Evolutionary conservation across 2,888 invertebrate species (phyloP).

Genomic region (Altica lythri): DNA sequence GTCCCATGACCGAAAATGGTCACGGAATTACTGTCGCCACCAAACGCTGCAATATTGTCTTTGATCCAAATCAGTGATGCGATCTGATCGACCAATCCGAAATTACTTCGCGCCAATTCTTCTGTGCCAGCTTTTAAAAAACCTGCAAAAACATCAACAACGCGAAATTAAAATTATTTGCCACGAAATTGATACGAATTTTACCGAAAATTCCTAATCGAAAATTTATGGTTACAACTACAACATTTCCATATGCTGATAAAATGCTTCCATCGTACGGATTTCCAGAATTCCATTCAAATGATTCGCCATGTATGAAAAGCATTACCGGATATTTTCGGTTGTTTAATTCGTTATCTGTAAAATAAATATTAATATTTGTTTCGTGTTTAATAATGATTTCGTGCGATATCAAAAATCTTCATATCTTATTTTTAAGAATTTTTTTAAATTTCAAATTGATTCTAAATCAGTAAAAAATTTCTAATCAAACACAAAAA

Average conservation of each 20-base stretch:
- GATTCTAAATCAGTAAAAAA: no score
- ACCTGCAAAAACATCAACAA: conserved; percentile 19
- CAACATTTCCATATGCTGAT: conserved; percentile 87
- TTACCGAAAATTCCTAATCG: conserved; percentile 82
- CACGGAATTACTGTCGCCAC: conserved; percentile 85
- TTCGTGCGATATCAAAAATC: no score
- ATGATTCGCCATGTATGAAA: conserved; percentile 93
- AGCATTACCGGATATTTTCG: conserved; percentile 83
- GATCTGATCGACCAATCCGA: conserved; percentile 91
- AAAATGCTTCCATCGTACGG: conserved; percentile 94
- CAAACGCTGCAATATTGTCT: conserved; percentile 89
- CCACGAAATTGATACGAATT: conserved; percentile 39
- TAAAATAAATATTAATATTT: conserved; percentile 20
- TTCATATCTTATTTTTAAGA: neutral
- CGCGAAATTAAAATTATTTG: no score
- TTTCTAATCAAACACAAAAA: no score
- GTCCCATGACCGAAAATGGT: conserved; percentile 95
- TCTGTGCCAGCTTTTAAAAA: conserved; percentile 65
- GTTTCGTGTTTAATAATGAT: neutral
- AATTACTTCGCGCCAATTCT: conserved; percentile 81
- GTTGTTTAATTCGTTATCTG: conserved; percentile 51
- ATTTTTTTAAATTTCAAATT: no score
- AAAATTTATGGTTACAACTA: conserved; percentile 85
- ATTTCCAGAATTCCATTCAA: conserved; percentile 97
- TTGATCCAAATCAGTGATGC: conserved; percentile 95